These are phyloP conservation scores for Clarias magur DNA, from an alignment of 2,113 vertebrate species.

Conservation along the genomic window DNA sequence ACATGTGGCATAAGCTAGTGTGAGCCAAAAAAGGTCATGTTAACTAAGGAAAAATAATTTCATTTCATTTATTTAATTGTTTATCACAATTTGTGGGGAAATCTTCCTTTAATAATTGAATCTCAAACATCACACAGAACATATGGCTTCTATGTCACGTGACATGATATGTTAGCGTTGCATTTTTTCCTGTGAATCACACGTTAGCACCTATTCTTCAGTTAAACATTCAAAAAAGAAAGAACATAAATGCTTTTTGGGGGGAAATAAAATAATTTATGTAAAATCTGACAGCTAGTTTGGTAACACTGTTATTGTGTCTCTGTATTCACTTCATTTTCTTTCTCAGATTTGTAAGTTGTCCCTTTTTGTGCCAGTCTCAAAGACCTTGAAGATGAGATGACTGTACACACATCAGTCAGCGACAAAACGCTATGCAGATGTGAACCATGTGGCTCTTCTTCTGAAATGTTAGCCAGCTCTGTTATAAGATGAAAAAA, in stretches of 20 bases:
- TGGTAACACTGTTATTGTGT: neutral
- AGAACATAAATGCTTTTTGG: slow-evolving; percentile 11
- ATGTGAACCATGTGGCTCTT: neutral
- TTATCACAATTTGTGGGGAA: too few relatives aligned
- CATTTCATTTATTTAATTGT: neutral
- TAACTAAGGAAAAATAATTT: neutral
- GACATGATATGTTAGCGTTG: slow-evolving; percentile 19
- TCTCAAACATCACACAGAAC: neutral
- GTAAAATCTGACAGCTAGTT: slow-evolving; percentile 33
- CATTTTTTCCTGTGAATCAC: slow-evolving; percentile 24
- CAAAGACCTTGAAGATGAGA: slow-evolving; percentile 19
- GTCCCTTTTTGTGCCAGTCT: neutral
- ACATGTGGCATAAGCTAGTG: neutral
- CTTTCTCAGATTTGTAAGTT: neutral
- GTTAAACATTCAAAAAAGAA: slow-evolving; percentile 33
- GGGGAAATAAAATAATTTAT: neutral
- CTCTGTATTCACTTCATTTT: neutral
- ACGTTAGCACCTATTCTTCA: slow-evolving; percentile 34
- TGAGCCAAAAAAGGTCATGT: neutral
- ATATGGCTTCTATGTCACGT: slow-evolving; percentile 32
- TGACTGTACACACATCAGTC: neutral
- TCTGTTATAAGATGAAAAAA: neutral
- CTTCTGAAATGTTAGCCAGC: neutral
- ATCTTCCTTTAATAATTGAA: neutral
- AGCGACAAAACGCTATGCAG: neutral